Conservation (phyloP, 2,113 vertebrate genomes). For the Hyperoodon ampullatus region DNA sequence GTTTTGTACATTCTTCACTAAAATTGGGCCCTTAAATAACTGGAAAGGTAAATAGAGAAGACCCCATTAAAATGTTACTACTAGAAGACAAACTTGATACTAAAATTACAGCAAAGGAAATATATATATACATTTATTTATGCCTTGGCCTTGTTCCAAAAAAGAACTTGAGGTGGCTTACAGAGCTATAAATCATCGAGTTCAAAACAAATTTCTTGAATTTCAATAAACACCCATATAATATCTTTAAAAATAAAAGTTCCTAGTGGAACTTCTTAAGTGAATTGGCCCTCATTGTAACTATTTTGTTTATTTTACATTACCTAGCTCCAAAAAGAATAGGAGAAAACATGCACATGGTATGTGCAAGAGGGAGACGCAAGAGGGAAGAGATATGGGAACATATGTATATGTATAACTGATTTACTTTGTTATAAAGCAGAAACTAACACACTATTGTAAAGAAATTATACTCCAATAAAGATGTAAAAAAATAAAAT, state of each 20-base stretch:
- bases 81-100: not conserved
- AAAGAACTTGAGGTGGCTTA: not conserved
- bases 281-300: not conserved
- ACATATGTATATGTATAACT: too few species aligned
- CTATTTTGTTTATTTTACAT: not conserved
- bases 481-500: not conserved
- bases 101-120: not conserved
- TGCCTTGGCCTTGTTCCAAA: not conserved
- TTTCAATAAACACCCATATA: not conserved
- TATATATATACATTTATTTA: not conserved
- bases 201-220: slow-evolving; percentile 13
- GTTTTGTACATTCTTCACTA: not conserved
- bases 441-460: too few species aligned
- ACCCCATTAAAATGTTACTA: not conserved
- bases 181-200: not conserved
- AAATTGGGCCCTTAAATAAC: not conserved
- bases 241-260: not conserved
- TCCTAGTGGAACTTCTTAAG: not conserved
- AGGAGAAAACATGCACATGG: not conserved
- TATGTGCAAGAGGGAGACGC: not conserved
- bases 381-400: too few species aligned
- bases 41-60: slow-evolving; percentile 18
- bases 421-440: too few species aligned
- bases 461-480: too few species aligned
- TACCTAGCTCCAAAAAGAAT: not conserved